A percentile compares a stretch with the other conserved stretches of the same genome.
These are phyloP conservation scores for Sebastes fasciatus DNA, from an alignment of 2,113 vertebrate genomes.

Conservation along the genomic window DNA sequence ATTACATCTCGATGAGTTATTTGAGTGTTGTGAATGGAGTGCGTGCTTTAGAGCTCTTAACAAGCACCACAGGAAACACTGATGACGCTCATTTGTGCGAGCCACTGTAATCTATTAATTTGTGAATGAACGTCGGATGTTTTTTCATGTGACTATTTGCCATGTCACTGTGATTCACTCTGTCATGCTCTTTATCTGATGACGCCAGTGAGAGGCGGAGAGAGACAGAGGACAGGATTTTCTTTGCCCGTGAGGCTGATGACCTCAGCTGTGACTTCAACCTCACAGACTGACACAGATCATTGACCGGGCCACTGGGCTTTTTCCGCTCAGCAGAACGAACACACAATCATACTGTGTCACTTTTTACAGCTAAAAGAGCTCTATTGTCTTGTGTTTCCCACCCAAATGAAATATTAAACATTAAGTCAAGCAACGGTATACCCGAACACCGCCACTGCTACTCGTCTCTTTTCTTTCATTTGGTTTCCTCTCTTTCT, in stretches of 20 bases:
- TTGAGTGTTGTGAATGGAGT: background rate
- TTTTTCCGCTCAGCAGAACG: constrained; percentile 28
- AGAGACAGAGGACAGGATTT: constrained; percentile 39
- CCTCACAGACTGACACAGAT: constrained; percentile 51
- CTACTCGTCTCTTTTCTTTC: constrained; percentile 6
- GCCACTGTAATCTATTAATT: background rate
- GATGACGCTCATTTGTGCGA: background rate
- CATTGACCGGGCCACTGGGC: constrained; percentile 40
- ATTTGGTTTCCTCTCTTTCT: constrained; percentile 15
- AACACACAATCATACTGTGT: constrained; percentile 13
- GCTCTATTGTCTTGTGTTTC: constrained; percentile 1
- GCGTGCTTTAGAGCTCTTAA: background rate
- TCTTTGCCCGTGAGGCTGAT: constrained; percentile 51
- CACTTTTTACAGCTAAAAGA: constrained; percentile 6
- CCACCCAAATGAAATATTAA: background rate
- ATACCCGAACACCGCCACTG: background rate
- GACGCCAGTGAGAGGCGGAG: constrained; percentile 39
- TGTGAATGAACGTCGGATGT: background rate
- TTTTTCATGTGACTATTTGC: background rate
- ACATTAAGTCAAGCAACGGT: background rate
- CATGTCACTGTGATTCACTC: constrained; percentile 16
- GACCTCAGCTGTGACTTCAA: constrained; percentile 68
- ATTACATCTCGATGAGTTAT: background rate
- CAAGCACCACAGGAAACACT: background rate
- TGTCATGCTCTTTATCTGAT: constrained; percentile 2